Base-by-base conservation (phyloP, 2,888 invertebrate genomes). In the Drosophila stalkeri region DNA sequence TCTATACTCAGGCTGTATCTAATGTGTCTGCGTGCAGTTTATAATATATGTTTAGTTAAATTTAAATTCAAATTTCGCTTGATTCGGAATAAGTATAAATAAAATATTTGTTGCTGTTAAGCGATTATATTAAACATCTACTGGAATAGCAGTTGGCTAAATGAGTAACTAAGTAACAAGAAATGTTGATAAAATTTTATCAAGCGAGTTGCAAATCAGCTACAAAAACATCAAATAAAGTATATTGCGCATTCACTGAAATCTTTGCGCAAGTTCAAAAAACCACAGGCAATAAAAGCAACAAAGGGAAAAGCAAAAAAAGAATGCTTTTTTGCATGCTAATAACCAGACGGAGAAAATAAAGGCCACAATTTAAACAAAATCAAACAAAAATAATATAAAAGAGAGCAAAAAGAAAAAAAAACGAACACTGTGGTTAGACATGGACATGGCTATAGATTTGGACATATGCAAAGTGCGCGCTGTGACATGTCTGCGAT, bases 291-390 rank as follows among this genome's bases (percentile, higher is more conserved):
- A 51, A 75, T 64, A 64, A 76, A 63, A 59, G 52, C 71, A 41
- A 49, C 44, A 41, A 55, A 18, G 46, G 47, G 18, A 51, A 47
- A 66, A 54, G 27, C 55, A 51, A 47, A 8, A 63, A 49, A 41
- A 56, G 56, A 67, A 60, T 64, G 39, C 60, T 52, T 55, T 56
- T 66, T 44, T 64, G 60, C 67, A 71, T 71, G 75, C 77, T 70
- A 80, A 76, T 62, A 79, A 65, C 72, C 65, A 62, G 67, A 56
- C 57, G 39, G 46, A 61, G 31, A 52, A 51, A 56, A 51, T 44
- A 57, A 72, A 56, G 71, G 64, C 57, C 57, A 71, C 82, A 75
- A 84, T 86, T 84, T 81, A 71, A 86, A 75, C 80, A 81, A 84
- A 87, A 86, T 81, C 76, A 83, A 83, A 86, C 69, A 74, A 49